Base-by-base conservation (phyloP, 2,888 invertebrate genomes). In the Xiphydria camelus region DNA sequence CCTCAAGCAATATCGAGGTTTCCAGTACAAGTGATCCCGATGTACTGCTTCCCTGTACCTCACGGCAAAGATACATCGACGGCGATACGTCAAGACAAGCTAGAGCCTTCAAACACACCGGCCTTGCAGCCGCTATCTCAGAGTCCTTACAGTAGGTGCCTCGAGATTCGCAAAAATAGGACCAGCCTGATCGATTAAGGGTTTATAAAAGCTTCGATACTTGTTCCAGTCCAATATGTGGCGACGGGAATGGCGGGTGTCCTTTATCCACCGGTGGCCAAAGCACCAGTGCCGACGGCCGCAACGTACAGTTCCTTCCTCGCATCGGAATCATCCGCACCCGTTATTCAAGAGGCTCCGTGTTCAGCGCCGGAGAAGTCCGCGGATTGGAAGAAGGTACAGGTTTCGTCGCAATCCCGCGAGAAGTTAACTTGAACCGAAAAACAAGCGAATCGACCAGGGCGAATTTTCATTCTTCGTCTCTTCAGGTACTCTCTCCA, bases 221-320 rank as follows among this genome's bases (percentile, higher is more conserved):
- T 53, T 20, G 61, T 79, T 79, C 59, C 79, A 79, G 82, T 87
- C 53, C 85, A 83, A 58, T 87, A 83, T 55, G 48, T 65, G n/a
- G 20, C 64, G 7, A 50, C 64, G n/a, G 42, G 62, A 4, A 79
- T 87, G 76, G 77, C 83, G 3, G 79, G 81, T 2, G 74, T 85
- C 54, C 78, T 85, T 71, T 85, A 83, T 62, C 79, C 82, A 53
- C 80, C 80, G 61, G 78, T 80, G 37, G 65, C 70, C 10, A 60
- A 60, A 17, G 40, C 56, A 2, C 45, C 66, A n/a, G 39, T 61
- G 3, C 47, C 61, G 1, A 44, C 59, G 1, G 29, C 51, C 5
- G 79, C 86, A 60, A 78, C 88, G 74, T 88, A 86, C 62, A 79
- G 84, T 14, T 80, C 87, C 0, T 67, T 79, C 55, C 63, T 78